Evolutionary conservation across 2,113 vertebrate species (phyloP), one percentile per base, ranked within the genome.

Genomic region (Oxygymnocypris stewartii): DNA sequence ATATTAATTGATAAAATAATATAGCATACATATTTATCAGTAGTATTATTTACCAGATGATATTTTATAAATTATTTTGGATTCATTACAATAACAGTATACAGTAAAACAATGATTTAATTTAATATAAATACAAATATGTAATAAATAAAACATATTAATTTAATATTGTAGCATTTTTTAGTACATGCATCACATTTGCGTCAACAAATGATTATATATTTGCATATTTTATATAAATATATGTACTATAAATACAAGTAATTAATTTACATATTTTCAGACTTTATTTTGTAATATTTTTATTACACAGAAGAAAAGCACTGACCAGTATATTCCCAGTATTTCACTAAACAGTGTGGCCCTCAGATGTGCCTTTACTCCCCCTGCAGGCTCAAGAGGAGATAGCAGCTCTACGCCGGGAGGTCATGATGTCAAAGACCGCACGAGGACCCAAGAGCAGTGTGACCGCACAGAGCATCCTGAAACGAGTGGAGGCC

Each of bases 381-480:
- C 47, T 40, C 69, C 49, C 44, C 6, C 44, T 54, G 89, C 79
- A 96, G 95, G 94, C 95, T 75, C 94, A 95, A 85, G 92, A 95
- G 73, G 94, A 96, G 92, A 93, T 96, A 88, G 93, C 92, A 14
- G 85, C 49, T 6, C 94, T 96, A 85, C 87, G 88, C 76, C 91
- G 90, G 85, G 94, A 96, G 90, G 88, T 95, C 88, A 91, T 95
- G 89, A 94, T 89, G 91, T 91, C 86, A 18, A 94, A 92, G 89
- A 89, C 79, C 11, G 87, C 91, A 31, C 95, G 92, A 44, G 92
- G 90, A 86, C 86, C 90, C 79, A 95, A 93, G 88, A 91, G 90
- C 78, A 92, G 88, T 8, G 9, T 88, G 75, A 92, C 88, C 79
- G 93, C 92, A 44, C 95, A 96, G 80, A 92, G 92, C 75, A 89